Percentiles rank a stretch among this genome's conserved stretches.
These are phyloP conservation scores for Leptopilina syphax DNA, from an alignment of 2,888 invertebrate genomes.

Conservation along the genomic window DNA sequence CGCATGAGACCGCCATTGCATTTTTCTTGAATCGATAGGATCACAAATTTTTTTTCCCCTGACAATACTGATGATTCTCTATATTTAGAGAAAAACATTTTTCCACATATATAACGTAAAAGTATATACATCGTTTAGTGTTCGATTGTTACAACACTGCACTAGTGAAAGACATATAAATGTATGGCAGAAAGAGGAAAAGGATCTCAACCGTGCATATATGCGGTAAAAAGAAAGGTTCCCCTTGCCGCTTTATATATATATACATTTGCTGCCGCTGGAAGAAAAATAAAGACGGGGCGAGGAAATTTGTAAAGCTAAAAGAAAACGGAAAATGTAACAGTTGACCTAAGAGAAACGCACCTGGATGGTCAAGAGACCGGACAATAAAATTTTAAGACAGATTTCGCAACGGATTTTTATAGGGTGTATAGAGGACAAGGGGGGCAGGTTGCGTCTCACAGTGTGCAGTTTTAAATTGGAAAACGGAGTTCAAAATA, in stretches of 20 bases:
- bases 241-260: not conserved
- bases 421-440: not conserved
- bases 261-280: no score
- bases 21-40: not conserved
- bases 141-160: not conserved
- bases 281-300: not conserved
- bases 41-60: not conserved
- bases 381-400: conserved; percentile 29
- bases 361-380: conserved; percentile 37
- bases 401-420: conserved; percentile 21
- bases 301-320: conserved; percentile 36
- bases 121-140: not conserved
- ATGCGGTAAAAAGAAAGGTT: conserved; percentile 6
- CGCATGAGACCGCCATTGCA: not conserved
- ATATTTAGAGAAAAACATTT: conserved; percentile 11
- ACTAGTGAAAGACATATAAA: not conserved
- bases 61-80: not conserved
- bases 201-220: not conserved
- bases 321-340: conserved; percentile 46
- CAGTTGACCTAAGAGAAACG: conserved; percentile 42
- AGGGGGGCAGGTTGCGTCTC: not conserved
- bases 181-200: not conserved
- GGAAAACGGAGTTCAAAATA: no score
- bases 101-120: conserved; percentile 11
- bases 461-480: not conserved